A percentile compares a stretch with the other conserved stretches of the same genome.
These are phyloP conservation scores for Acholoe squamosa DNA, from an alignment of 2,888 invertebrate genomes.

Conservation along the genomic window DNA sequence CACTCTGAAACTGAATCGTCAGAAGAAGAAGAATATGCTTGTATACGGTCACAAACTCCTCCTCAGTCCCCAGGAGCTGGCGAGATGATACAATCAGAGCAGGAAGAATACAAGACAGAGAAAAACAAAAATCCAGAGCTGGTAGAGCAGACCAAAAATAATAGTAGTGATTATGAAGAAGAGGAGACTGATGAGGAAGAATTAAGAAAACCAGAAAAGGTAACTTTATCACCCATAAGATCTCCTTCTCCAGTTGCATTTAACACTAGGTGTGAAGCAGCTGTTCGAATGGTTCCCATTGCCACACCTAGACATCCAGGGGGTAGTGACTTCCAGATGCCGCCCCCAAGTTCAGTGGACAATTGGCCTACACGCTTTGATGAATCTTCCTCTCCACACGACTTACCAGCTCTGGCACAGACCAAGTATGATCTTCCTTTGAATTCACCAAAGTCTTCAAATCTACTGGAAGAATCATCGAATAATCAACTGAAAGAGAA, in stretches of 20 bases:
- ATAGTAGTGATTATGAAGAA: background rate
- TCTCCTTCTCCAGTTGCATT: constrained; percentile 38
- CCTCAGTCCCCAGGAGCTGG: constrained; percentile 9
- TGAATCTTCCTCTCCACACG: background rate
- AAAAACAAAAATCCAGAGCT: background rate
- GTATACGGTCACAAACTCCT: constrained; percentile 37
- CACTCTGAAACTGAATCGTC: constrained; percentile 52
- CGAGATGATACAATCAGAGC: background rate
- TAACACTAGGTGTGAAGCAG: background rate
- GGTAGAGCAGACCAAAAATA: background rate
- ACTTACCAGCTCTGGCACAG: too few species aligned
- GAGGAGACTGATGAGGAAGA: background rate
- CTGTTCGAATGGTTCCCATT: background rate
- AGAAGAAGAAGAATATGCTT: constrained; percentile 43
- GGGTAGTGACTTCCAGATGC: background rate
- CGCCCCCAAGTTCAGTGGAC: background rate
- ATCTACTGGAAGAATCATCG: too few species aligned
- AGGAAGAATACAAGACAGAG: background rate
- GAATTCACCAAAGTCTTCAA: too few species aligned
- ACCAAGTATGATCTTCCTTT: too few species aligned
- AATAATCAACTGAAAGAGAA: too few species aligned
- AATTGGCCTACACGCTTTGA: background rate
- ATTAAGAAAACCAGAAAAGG: background rate
- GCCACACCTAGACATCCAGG: constrained; percentile 3
- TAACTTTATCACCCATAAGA: background rate